Percentiles rank a stretch among this genome's conserved stretches.
These are phyloP conservation scores for Perca fluviatilis DNA, from an alignment of 2,113 vertebrate species.

Conservation along the genomic window DNA sequence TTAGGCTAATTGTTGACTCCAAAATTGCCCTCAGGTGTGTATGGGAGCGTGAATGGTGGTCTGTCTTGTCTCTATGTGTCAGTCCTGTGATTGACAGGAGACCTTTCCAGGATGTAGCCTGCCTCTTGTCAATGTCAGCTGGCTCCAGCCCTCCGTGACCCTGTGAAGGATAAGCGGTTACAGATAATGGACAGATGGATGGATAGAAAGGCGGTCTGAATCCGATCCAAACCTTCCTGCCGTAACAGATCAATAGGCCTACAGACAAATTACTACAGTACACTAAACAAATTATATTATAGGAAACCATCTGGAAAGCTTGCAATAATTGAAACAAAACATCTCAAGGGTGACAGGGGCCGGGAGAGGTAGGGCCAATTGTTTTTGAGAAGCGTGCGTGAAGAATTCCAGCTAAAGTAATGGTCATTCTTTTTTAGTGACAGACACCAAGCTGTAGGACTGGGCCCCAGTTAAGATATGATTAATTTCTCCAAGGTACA, in stretches of 20 bases:
- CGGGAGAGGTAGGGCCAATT: not conserved
- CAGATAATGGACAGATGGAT: not conserved
- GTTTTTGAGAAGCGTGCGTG: not conserved
- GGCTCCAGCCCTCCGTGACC: not conserved
- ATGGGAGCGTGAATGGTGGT: not conserved
- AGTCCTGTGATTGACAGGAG: not conserved
- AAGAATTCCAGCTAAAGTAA: not conserved
- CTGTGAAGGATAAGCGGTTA: not conserved
- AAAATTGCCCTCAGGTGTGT: not conserved
- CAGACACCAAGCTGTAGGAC: not conserved
- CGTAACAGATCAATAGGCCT: not conserved
- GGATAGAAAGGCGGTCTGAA: not conserved
- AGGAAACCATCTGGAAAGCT: not conserved
- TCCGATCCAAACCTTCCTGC: not conserved
- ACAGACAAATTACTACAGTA: not conserved
- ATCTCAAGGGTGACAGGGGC: not conserved
- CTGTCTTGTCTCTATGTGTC: not conserved
- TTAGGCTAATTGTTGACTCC: not conserved
- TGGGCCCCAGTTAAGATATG: not conserved
- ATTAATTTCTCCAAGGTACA: conserved; percentile 28
- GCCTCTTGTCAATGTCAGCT: not conserved
- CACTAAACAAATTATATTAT: not conserved
- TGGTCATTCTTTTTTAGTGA: not conserved
- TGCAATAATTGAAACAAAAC: not conserved
- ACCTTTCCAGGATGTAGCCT: not conserved